Conservation (phyloP, 2,888 invertebrate genomes). For the Diaprepes abbreviatus region DNA sequence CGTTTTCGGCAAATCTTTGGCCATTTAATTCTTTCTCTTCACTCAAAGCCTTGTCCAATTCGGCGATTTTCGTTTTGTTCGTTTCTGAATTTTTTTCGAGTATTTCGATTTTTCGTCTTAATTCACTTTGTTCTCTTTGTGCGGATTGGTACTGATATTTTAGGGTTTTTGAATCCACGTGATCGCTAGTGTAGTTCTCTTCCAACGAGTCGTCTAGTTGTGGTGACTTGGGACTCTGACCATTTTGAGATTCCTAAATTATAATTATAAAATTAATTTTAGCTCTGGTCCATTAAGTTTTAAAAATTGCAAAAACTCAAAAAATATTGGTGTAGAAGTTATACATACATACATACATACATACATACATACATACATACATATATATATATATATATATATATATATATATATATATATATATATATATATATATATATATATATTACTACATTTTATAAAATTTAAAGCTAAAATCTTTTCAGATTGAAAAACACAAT, state of each 20-base stretch:
- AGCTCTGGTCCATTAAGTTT: too few species aligned
- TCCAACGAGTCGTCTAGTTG: slow-evolving; percentile 21
- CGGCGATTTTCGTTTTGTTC: slow-evolving; percentile 59
- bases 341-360: too few species aligned
- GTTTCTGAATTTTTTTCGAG: slow-evolving; percentile 60
- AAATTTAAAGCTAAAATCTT: too few species aligned
- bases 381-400: too few species aligned
- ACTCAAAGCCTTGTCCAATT: slow-evolving; percentile 57
- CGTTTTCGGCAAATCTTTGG: slow-evolving; percentile 57
- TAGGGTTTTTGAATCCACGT: slow-evolving; percentile 64
- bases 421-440: not conserved
- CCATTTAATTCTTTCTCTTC: slow-evolving; percentile 59
- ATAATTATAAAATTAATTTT: too few species aligned
- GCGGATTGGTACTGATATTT: slow-evolving; percentile 66
- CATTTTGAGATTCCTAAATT: slow-evolving; percentile 41
- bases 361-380: too few species aligned
- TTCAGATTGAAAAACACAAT: too few species aligned
- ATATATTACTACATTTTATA: too few species aligned
- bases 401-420: slow-evolving; percentile 3
- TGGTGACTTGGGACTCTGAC: slow-evolving; percentile 23
- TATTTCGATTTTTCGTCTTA: slow-evolving; percentile 62
- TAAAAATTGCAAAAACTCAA: too few species aligned
- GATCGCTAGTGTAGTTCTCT: slow-evolving; percentile 42
- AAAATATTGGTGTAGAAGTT: too few species aligned
- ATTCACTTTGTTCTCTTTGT: slow-evolving; percentile 64